Evolutionary conservation across 2,797 vertebrate species (phyloP), one percentile per base, ranked within the genome.

Genomic region (Eurystomus glaucurus): DNA sequence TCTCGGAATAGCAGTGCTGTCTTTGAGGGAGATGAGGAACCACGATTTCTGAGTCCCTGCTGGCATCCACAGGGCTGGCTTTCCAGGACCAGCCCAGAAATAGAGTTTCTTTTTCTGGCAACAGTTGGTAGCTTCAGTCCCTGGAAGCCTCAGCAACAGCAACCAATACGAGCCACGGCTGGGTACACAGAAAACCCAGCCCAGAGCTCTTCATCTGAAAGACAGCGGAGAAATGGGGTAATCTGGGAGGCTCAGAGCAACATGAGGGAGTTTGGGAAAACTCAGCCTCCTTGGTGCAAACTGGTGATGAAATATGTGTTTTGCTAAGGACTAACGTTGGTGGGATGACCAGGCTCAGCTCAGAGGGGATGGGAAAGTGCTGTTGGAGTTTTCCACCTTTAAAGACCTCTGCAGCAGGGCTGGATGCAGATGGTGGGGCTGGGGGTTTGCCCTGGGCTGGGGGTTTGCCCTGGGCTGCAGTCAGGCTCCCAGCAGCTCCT

Each of bases 1-100:
- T 91, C 84, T 89, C 66, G 77, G 91, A 93, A 96, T 88, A 96
- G 66, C 81, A 87, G 54, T 85, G 74, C 66, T 3, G 9, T 29
- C 83, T 94, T 75, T 78, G 85, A 94, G 70, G 70, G 43, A 91
- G 71, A 80, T 57, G 70, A 92, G 76, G 69, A 94, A 86, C 74
- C 79, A 84, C 29, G 8, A 75, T 84, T 94, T 76, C 85, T 92
- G 54, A 85, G 86, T 92, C 55, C 77, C 48, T 88, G 93, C 85
- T 95, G 83, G 68, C 74, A 93, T 92, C 77, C 1, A 1, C 77
- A 55, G 66, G 60, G 55, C 29, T 96, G 90, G 70, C 83, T 96
- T 93, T 96, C 78, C 85, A 96, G 81, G 87, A 95, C 91, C 57
- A 81, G 85, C 57, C 57, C 87, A 68, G 81, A 95, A 97, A 93